Conservation (phyloP, 2,888 invertebrate genomes). For the Meteorus colon region DNA sequence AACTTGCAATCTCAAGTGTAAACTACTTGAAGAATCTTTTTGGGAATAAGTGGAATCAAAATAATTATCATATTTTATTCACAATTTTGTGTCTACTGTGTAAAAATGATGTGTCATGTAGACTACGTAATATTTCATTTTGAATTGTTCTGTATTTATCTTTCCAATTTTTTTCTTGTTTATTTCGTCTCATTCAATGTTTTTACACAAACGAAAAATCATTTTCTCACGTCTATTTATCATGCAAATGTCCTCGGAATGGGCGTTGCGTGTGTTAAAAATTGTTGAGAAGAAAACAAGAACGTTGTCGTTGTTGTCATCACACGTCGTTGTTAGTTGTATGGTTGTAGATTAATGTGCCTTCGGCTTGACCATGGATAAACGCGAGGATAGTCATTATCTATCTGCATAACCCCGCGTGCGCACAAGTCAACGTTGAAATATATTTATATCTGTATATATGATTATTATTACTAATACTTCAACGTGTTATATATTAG, state of each 20-base stretch:
- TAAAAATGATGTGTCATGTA: too few relatives aligned
- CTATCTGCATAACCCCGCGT: constrained; percentile 28
- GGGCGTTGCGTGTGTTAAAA: constrained; percentile 23
- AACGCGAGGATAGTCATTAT: constrained; percentile 30
- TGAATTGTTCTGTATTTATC: too few relatives aligned
- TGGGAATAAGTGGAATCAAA: too few relatives aligned
- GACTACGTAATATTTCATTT: too few relatives aligned
- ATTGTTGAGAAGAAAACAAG: constrained; percentile 22
- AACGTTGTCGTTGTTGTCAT: constrained; percentile 21
- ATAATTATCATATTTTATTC: too few relatives aligned
- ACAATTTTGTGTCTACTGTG: too few relatives aligned
- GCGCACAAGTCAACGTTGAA: constrained; percentile 29
- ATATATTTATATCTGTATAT: constrained; percentile 25
- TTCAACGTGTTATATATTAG: neutral
- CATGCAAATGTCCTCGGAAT: neutral
- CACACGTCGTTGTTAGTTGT: constrained; percentile 12
- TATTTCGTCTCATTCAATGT: neutral
- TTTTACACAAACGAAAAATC: constrained; percentile 12
- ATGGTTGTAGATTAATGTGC: constrained; percentile 34
- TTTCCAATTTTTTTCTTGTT: neutral
- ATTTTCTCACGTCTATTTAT: constrained; percentile 27
- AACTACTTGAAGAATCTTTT: too few relatives aligned
- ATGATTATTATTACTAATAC: constrained; percentile 36
- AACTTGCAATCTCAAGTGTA: too few relatives aligned
- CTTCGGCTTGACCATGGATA: constrained; percentile 33